These are phyloP conservation scores for Pantala flavescens DNA, from an alignment of 1,140 invertebrate genomes.

Conservation along the genomic window DNA sequence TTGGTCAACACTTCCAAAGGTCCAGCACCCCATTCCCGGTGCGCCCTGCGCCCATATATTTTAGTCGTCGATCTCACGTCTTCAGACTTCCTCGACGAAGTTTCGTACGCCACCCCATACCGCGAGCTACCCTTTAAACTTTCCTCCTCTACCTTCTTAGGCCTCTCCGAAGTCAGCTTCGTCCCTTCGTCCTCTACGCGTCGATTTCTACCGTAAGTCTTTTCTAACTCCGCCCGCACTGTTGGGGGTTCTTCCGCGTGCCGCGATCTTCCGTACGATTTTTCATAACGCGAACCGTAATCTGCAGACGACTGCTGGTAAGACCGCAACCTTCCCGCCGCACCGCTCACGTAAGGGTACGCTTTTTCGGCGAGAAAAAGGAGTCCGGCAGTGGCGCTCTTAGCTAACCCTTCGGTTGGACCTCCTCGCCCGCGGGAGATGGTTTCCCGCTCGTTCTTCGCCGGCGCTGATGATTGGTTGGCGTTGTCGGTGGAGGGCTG, in stretches of 20 bases:
- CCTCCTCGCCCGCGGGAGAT: slow-evolving; percentile 1
- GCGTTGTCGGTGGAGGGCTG: slow-evolving; percentile 30
- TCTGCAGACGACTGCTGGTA: not conserved
- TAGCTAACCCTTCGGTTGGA: slow-evolving; percentile 19
- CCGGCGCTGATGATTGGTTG: slow-evolving; percentile 15
- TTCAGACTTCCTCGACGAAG: not conserved
- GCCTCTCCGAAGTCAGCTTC: not conserved
- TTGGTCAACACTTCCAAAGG: not conserved
- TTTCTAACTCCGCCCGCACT: not conserved
- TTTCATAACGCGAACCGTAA: not conserved
- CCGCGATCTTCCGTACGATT: not conserved
- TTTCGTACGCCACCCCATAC: not conserved
- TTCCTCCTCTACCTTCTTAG: not conserved
- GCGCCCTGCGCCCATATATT: not conserved
- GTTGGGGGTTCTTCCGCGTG: not conserved
- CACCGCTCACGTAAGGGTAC: slow-evolving; percentile 45
- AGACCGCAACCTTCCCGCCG: not conserved
- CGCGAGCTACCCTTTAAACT: not conserved
- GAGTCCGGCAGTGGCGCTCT: slow-evolving; percentile 45
- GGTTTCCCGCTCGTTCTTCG: slow-evolving; percentile 35
- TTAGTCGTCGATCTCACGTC: not conserved
- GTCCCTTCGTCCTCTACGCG: not conserved
- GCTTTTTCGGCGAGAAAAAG: slow-evolving; percentile 52
- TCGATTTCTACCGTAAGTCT: not conserved
- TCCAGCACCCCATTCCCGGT: not conserved